phyloP scores from a whole-genome alignment of 2,888 invertebrate species.

The Seira ritae region DNA sequence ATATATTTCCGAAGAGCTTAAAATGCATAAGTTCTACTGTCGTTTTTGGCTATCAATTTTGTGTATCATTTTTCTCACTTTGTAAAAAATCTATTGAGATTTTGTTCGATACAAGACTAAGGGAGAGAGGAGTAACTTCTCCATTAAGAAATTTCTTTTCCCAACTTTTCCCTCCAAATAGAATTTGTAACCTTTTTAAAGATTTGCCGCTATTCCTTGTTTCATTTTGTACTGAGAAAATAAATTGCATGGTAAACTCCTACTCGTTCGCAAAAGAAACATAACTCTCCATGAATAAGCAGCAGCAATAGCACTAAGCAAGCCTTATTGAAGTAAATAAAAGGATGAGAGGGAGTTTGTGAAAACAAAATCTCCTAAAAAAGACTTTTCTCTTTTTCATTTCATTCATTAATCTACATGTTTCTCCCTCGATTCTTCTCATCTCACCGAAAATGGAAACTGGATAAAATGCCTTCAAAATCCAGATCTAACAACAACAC shows the following conservation, averaged over 20 bases:
- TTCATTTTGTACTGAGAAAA: too few species aligned
- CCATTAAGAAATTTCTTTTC: not conserved
- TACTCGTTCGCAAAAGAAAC: not conserved
- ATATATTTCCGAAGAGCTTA: not conserved
- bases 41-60: conserved; percentile 11
- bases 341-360: conserved; percentile 3
- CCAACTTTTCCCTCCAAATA: not conserved
- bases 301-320: too few species aligned
- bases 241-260: not conserved
- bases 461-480: conserved; percentile 33
- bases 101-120: not conserved
- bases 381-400: conserved; percentile 15
- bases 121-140: not conserved
- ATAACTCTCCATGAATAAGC: not conserved
- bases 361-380: not conserved
- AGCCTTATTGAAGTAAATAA: not conserved
- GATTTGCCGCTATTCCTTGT: not conserved
- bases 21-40: not conserved
- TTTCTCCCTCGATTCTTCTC: not conserved
- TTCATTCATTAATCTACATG: conserved; percentile 36
- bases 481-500: not conserved
- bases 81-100: not conserved
- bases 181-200: not conserved
- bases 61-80: not conserved
- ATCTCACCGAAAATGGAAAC: conserved; percentile 43